These are phyloP conservation scores for Poicephalus gulielmi DNA, from an alignment of 2,113 vertebrate species.

Conservation along the genomic window DNA sequence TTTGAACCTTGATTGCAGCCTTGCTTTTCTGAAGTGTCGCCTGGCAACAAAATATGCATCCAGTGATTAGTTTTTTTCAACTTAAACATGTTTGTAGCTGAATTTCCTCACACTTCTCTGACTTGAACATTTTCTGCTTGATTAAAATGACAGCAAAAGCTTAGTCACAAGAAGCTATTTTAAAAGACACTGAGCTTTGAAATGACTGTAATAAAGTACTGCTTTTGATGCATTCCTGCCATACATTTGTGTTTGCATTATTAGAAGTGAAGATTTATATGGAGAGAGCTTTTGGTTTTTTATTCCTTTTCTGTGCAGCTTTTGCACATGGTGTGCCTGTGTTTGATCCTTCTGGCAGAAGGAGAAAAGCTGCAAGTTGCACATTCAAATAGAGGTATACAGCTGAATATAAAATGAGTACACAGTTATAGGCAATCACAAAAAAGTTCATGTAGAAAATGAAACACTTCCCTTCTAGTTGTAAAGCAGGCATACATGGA, in stretches of 20 bases:
- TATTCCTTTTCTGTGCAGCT: not conserved
- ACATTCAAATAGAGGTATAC: not conserved
- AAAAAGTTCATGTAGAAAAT: not conserved
- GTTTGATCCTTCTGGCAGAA: not conserved
- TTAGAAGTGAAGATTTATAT: not conserved
- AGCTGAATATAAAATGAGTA: not conserved
- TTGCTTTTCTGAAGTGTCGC: not conserved
- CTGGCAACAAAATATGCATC: slow-evolving; percentile 9
- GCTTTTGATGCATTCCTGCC: not conserved
- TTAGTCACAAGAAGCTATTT: slow-evolving; percentile 30
- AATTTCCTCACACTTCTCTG: not conserved
- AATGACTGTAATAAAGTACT: not conserved
- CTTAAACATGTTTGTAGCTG: not conserved
- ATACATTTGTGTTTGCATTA: not conserved
- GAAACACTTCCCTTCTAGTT: not conserved
- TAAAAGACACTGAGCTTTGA: not conserved
- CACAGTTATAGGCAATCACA: not conserved
- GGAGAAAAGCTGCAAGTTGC: not conserved
- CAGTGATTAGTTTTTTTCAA: not conserved
- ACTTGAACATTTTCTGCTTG: not conserved
- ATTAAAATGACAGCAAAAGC: not conserved
- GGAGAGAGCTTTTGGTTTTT: not conserved
- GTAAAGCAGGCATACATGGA: not conserved
- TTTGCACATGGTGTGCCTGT: not conserved
- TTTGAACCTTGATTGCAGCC: not conserved